A percentile compares a stretch with the other conserved stretches of the same genome.
Evolutionary conservation across 2,113 vertebrate species (phyloP).

Genomic region (Megaleporinus macrocephalus): DNA sequence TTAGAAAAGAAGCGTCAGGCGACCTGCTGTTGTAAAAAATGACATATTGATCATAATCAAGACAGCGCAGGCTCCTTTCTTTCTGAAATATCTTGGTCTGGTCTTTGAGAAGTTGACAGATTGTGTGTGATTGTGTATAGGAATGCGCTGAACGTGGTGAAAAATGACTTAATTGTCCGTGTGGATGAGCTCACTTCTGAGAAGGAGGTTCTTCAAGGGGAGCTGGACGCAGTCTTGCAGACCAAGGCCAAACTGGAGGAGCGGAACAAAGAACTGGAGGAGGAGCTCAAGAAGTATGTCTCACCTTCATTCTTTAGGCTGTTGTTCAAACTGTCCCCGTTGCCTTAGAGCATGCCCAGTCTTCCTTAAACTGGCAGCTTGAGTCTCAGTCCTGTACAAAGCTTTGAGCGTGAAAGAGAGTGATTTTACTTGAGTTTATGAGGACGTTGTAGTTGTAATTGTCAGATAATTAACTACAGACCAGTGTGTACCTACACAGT

Average conservation of each 20-base stretch:
- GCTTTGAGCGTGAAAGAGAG: neutral
- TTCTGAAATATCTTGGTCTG: neutral
- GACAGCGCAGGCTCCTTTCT: neutral
- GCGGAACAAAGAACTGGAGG: conserved; percentile 90
- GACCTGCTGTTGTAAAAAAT: neutral
- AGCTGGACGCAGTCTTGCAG: conserved; percentile 88
- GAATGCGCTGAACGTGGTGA: conserved; percentile 97
- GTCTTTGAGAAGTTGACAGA: neutral
- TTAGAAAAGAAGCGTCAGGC: neutral
- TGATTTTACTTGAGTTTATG: neutral
- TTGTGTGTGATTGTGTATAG: conserved; percentile 65
- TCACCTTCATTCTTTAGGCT: neutral
- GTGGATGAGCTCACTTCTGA: conserved; percentile 94
- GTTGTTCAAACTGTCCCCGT: neutral
- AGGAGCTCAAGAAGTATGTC: conserved; percentile 90
- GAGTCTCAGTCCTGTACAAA: neutral
- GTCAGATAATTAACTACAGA: too few species aligned
- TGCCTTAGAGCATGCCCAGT: neutral
- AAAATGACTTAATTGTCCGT: conserved; percentile 96
- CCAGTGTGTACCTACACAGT: too few species aligned
- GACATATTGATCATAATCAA: too few species aligned
- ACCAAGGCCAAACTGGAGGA: conserved; percentile 89
- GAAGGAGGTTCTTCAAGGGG: conserved; percentile 91
- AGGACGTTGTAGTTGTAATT: neutral
- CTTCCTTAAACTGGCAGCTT: neutral